Evolutionary conservation across 92 coral and sea anemone genomes (phyloP).

Genomic region (Porites cylindrica): DNA sequence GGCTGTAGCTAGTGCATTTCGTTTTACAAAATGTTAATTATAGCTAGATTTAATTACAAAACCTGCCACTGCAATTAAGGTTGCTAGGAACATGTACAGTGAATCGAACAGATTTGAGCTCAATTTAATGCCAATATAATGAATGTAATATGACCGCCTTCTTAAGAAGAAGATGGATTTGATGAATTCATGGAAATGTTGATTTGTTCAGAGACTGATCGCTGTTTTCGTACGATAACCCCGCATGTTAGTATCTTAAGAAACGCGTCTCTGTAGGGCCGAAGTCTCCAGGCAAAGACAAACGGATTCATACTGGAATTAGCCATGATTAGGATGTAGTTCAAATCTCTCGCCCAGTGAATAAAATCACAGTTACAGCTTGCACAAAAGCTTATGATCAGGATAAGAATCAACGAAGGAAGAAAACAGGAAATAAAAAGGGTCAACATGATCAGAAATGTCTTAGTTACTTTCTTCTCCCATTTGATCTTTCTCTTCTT

Average conservation of each 20-base stretch:
- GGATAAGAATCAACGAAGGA: constrained; percentile 57
- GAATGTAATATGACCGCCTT: too few relatives aligned
- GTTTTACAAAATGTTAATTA: too few relatives aligned
- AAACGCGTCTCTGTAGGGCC: constrained; percentile 67
- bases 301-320: constrained; percentile 77
- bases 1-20: too few relatives aligned
- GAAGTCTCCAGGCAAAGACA: constrained; percentile 72
- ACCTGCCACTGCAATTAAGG: too few relatives aligned
- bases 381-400: constrained; percentile 71
- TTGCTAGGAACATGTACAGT: too few relatives aligned
- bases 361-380: constrained; percentile 68
- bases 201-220: constrained; percentile 27
- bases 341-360: constrained; percentile 72
- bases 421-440: constrained; percentile 67
- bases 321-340: constrained; percentile 50
- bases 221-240: constrained; percentile 5
- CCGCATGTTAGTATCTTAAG: constrained; percentile 67
- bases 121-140: too few relatives aligned
- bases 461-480: constrained; percentile 72
- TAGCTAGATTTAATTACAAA: too few relatives aligned
- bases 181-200: constrained; percentile 20
- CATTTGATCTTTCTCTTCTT: constrained; percentile 61
- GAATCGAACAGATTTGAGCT: too few relatives aligned
- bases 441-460: constrained; percentile 65
- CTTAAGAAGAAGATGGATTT: not conserved